Percentiles rank a stretch among this genome's conserved stretches.
phyloP scores from a whole-genome alignment of 2,797 vertebrate genomes.

The Oophaga sylvatica region DNA sequence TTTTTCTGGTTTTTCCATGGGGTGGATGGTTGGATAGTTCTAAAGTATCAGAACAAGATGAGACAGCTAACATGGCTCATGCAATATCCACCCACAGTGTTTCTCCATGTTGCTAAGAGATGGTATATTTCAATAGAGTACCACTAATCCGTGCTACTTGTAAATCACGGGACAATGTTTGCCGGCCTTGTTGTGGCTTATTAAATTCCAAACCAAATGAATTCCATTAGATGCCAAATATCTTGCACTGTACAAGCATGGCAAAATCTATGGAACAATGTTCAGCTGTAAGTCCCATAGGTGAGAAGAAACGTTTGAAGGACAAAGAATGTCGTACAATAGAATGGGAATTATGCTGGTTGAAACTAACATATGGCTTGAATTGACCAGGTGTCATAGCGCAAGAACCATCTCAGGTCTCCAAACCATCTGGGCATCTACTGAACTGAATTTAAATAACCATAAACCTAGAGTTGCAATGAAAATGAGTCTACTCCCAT shows the following conservation, averaged over 20 bases:
- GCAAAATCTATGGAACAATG: conserved; percentile 1
- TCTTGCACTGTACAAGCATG: neutral
- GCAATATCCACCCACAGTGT: conserved; percentile 19
- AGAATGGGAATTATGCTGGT: neutral
- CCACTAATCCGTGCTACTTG: conserved; percentile 24
- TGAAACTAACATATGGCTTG: neutral
- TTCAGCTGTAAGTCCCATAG: no score
- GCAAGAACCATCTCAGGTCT: neutral
- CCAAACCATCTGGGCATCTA: neutral
- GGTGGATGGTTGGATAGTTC: neutral
- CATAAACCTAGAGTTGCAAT: no score
- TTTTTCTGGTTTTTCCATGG: conserved; percentile 3
- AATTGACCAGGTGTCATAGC: neutral
- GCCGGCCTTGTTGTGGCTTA: neutral
- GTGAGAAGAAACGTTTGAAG: neutral
- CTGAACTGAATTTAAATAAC: no score
- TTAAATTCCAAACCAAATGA: neutral
- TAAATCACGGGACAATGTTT: neutral
- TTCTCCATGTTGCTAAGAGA: conserved; percentile 23
- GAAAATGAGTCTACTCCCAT: no score
- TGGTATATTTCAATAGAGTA: conserved; percentile 8
- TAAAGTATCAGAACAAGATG: conserved; percentile 39
- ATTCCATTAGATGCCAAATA: neutral
- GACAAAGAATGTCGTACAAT: neutral
- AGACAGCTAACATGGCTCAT: conserved; percentile 8